Evolutionary conservation across 2,888 invertebrate genomes (phyloP).

Genomic region (Ypsolopha scabrella): DNA sequence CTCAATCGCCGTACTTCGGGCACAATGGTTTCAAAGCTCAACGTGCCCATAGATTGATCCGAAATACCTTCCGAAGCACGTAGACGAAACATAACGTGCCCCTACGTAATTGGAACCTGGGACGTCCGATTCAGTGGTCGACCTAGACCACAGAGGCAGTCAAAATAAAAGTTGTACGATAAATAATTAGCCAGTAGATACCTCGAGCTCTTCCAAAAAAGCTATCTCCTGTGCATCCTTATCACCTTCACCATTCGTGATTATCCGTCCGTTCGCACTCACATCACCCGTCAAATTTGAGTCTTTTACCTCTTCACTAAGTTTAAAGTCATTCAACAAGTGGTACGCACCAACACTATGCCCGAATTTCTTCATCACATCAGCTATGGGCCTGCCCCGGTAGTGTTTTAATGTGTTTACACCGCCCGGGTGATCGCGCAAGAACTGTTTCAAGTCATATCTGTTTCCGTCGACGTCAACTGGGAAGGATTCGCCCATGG

Average conservation of each 20-base stretch:
- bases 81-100: no score
- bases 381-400: constrained; percentile 62
- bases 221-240: constrained; percentile 37
- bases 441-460: constrained; percentile 75
- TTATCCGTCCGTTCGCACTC: constrained; percentile 49
- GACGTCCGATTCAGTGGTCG: no score
- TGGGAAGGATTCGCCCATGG: constrained; percentile 27
- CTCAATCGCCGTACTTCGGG: no score
- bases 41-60: no score
- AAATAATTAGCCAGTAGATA: constrained; percentile 14
- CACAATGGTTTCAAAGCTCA: no score
- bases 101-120: no score
- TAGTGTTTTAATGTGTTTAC: constrained; percentile 72
- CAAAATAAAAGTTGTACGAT: no score
- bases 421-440: constrained; percentile 82
- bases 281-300: constrained; percentile 41
- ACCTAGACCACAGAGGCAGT: no score
- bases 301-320: constrained; percentile 55
- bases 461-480: constrained; percentile 51
- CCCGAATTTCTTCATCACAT: constrained; percentile 64
- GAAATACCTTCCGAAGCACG: no score
- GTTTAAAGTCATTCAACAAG: constrained; percentile 72
- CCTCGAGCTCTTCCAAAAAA: constrained; percentile 55
- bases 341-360: constrained; percentile 76
- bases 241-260: constrained; percentile 37